These are phyloP conservation scores for Cettia cetti DNA, from an alignment of 2,113 vertebrate genomes.

Conservation along the genomic window DNA sequence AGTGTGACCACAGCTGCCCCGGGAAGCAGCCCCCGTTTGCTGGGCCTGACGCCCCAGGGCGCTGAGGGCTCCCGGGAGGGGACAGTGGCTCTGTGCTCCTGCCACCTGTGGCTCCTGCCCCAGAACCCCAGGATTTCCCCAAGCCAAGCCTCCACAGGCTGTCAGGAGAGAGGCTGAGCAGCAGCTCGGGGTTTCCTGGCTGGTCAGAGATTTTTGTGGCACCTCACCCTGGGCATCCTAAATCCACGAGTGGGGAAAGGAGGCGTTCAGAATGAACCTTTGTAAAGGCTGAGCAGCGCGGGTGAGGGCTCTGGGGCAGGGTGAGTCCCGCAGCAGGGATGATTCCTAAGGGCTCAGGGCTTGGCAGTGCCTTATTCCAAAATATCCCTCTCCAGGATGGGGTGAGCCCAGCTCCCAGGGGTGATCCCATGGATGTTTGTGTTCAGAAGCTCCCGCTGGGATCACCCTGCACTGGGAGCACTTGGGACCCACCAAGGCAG, in stretches of 20 bases:
- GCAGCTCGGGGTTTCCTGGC: neutral
- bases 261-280: neutral
- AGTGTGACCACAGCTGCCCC: neutral
- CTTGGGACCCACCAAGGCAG: neutral
- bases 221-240: neutral
- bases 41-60: neutral
- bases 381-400: rapidly evolving
- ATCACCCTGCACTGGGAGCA: neutral
- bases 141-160: neutral
- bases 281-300: rapidly evolving
- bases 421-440: rapidly evolving
- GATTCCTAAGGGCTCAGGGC: neutral
- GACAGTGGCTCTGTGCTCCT: neutral
- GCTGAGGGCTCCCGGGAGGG: neutral
- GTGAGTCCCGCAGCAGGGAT: rapidly evolving
- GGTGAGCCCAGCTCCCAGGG: neutral
- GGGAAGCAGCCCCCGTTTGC: neutral
- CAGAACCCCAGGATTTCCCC: neutral
- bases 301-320: neutral
- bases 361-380: neutral
- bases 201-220: neutral
- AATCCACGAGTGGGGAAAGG: neutral
- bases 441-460: neutral
- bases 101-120: neutral
- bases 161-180: neutral